phyloP scores from a whole-genome alignment of 2,797 vertebrate species.

The Ctenochaetus hawaiiensis region DNA sequence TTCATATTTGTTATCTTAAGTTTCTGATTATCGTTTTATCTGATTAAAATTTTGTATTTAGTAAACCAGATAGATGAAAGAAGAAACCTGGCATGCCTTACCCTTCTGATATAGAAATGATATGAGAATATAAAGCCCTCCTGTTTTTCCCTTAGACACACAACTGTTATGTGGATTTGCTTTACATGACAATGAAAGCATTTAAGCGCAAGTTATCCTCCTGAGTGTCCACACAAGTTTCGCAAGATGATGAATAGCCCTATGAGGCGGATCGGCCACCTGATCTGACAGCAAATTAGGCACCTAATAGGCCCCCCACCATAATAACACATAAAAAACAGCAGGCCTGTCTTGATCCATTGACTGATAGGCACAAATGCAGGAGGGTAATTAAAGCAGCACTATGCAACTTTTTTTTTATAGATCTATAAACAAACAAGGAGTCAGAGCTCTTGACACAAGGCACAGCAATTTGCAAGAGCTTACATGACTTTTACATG shows the following conservation, averaged over 20 bases:
- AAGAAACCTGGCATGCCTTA: background rate
- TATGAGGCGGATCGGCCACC: background rate
- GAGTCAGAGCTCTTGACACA: no score
- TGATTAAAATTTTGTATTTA: background rate
- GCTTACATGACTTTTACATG: no score
- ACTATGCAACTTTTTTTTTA: no score
- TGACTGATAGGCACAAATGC: background rate
- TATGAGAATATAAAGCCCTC: background rate
- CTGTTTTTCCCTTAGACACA: background rate
- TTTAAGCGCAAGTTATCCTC: background rate
- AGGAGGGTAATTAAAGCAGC: no score
- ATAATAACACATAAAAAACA: background rate
- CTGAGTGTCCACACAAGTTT: background rate
- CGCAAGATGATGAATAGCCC: background rate
- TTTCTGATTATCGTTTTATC: background rate
- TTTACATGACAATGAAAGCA: background rate
- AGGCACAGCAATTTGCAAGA: no score
- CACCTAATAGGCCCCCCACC: background rate
- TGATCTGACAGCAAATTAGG: conserved; percentile 10
- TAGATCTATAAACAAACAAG: no score
- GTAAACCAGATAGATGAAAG: background rate
- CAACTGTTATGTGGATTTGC: background rate
- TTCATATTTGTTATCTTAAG: background rate
- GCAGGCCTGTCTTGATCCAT: background rate
- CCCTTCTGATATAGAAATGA: background rate